Evolutionary conservation across 2,888 invertebrate genomes (phyloP).

Genomic region (Aporophyla lueneburgensis): DNA sequence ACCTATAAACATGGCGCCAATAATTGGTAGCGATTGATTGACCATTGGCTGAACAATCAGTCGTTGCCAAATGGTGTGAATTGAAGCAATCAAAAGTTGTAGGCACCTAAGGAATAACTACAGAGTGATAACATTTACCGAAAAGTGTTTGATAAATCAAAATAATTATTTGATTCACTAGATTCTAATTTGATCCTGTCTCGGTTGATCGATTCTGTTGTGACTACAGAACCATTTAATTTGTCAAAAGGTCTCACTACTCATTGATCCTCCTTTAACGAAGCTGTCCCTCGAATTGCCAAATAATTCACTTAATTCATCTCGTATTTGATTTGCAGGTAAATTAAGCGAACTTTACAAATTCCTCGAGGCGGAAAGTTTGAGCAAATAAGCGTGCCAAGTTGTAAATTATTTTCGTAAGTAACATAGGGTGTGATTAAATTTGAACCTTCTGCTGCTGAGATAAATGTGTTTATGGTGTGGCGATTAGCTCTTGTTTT

Average conservation of each 20-base stretch:
- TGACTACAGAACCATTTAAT: conserved; percentile 51
- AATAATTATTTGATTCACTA: conserved; percentile 39
- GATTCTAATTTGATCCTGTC: conserved; percentile 37
- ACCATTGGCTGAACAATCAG: conserved; percentile 32
- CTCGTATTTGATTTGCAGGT: conserved; percentile 69
- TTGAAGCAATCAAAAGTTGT: conserved; percentile 39
- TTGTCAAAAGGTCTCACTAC: conserved; percentile 49
- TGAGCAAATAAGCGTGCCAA: conserved; percentile 64
- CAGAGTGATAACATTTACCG: background rate
- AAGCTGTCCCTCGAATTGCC: conserved; percentile 57
- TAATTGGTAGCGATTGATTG: conserved; percentile 44
- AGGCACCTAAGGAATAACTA: background rate
- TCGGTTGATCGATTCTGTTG: conserved; percentile 36
- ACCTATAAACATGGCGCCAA: conserved; percentile 18
- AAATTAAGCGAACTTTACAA: conserved; percentile 68
- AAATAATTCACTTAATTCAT: conserved; percentile 64
- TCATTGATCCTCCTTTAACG: conserved; percentile 50
- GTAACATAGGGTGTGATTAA: conserved; percentile 26
- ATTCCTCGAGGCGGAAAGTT: conserved; percentile 66
- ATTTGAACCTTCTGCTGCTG: conserved; percentile 51
- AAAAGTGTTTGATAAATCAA: conserved; percentile 20
- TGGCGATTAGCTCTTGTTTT: conserved; percentile 38
- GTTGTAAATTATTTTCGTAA: conserved; percentile 62
- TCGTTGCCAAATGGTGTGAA: conserved; percentile 35
- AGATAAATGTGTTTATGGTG: conserved; percentile 45